Evolutionary conservation across 1,140 invertebrate species (phyloP), one percentile per base, ranked within the genome.

Genomic region (Procambarus virginalis): DNA sequence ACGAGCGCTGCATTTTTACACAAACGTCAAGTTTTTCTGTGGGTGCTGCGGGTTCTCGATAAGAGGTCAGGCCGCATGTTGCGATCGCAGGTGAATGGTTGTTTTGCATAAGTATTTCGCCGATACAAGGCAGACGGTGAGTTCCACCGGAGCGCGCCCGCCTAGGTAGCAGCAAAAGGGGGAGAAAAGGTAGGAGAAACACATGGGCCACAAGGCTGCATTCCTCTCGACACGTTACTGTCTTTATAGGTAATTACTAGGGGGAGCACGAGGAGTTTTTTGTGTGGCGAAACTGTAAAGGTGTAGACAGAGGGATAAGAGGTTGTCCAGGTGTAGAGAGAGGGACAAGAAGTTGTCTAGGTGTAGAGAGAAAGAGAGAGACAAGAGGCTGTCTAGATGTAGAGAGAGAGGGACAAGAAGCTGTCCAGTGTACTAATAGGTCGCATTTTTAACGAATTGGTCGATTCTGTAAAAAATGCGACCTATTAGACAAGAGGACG

Each of bases 21-120:
- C 34, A 34, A 34, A 20, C 49, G 60, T 73, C 60, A 46, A 51
- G 17, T n/a, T 46, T 48, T 64, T n/a, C 22, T 22, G 60, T 20
- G 17, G 68, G 34, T 49, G n/a, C n/a, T 48, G 60, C 34, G 45
- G 48, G 10, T 17, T 46, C 60, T 46, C 82, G 82, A 84, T 48
- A 68, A 84, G 82, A 51, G n/a, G 82, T 64, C 34, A 51, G 55
- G n/a, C 22, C 20, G 58, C 73, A 60, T 86, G 75, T 86, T 64
- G 84, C 34, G 51, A 86, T 60, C 73, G 76, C 22, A 58, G 76
- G 48, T 79, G 84, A 86, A 86, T 86, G 84, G 75, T 77, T 86
- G 48, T 86, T 86, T 86, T 86, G 84, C 75, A 86, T 86, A 86
- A 86, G 73, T 77, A 86, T 77, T 86, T 86, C 83, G 68, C 83